Evolutionary conservation across 1,140 invertebrate species (phyloP).

Genomic region (Drosophila grimshawi): DNA sequence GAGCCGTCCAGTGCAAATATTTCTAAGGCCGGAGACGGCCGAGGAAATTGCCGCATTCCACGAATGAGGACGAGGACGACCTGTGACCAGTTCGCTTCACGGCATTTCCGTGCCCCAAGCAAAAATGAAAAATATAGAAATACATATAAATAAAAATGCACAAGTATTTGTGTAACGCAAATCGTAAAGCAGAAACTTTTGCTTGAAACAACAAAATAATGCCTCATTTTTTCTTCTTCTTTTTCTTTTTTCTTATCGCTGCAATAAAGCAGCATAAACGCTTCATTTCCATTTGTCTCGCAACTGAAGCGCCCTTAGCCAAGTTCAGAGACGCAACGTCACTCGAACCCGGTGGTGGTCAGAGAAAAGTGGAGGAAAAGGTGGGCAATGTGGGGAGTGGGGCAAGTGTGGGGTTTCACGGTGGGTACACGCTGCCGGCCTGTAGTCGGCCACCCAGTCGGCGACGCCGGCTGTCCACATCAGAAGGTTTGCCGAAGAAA

Average conservation of each 20-base stretch:
- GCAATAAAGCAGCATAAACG: conserved; percentile 84
- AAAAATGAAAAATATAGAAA: conserved; percentile 60
- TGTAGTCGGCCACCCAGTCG: conserved; percentile 60
- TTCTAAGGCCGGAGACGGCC: conserved; percentile 62
- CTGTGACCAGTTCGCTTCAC: conserved; percentile 69
- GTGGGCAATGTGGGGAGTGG: neutral
- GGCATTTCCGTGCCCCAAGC: conserved; percentile 51
- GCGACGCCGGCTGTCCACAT: conserved; percentile 60
- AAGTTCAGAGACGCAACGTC: conserved; percentile 68
- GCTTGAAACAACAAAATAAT: conserved; percentile 79
- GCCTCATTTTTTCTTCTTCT: conserved; percentile 74
- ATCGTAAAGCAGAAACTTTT: conserved; percentile 45
- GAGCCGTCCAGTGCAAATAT: conserved; percentile 30
- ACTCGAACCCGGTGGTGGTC: conserved; percentile 44
- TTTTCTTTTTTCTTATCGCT: conserved; percentile 74
- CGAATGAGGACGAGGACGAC: conserved; percentile 28
- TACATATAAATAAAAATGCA: conserved; percentile 62
- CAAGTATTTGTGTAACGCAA: conserved; percentile 32
- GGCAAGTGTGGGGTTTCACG: conserved; percentile 2
- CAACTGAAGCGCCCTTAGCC: conserved; percentile 69
- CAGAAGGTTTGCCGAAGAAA: conserved; percentile 47
- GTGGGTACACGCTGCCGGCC: neutral
- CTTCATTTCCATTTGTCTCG: conserved; percentile 83
- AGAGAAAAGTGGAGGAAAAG: conserved; percentile 10
- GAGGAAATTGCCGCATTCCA: conserved; percentile 78